Evolutionary conservation across 2,888 invertebrate species (phyloP).

Genomic region (Tridacna gigas): DNA sequence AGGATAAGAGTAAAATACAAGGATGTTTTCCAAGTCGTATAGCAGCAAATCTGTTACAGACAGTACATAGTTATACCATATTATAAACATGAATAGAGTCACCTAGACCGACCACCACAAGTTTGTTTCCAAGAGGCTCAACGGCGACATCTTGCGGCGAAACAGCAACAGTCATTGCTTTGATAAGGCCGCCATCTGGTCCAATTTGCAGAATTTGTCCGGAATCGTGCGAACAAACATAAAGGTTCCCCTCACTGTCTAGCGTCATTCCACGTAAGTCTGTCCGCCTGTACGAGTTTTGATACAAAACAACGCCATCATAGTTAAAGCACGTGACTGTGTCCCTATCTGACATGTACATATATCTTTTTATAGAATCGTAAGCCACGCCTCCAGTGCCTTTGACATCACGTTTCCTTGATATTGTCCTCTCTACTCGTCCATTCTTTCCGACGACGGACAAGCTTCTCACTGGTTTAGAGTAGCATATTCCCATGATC

Average conservation of each 20-base stretch:
- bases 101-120: slow-evolving; percentile 60
- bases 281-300: slow-evolving; percentile 56
- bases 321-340: slow-evolving; percentile 53
- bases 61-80: slow-evolving; percentile 30
- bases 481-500: slow-evolving; percentile 60
- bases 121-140: slow-evolving; percentile 64
- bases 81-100: slow-evolving; percentile 59
- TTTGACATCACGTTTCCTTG: slow-evolving; percentile 61
- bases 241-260: slow-evolving; percentile 61
- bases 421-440: slow-evolving; percentile 57
- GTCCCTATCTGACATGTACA: slow-evolving; percentile 64
- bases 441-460: slow-evolving; percentile 58
- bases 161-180: slow-evolving; percentile 60
- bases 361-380: slow-evolving; percentile 55
- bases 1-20: too few species aligned
- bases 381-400: slow-evolving; percentile 64
- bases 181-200: slow-evolving; percentile 57
- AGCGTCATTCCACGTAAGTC: slow-evolving; percentile 64
- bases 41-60: too few species aligned
- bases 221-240: slow-evolving; percentile 65
- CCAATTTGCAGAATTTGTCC: slow-evolving; percentile 62
- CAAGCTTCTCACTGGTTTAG: slow-evolving; percentile 56
- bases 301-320: slow-evolving; percentile 55
- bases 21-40: too few species aligned
- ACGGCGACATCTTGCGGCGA: slow-evolving; percentile 67